Evolutionary conservation across 2,888 invertebrate species (phyloP).

Genomic region (Gortyna flavago): DNA sequence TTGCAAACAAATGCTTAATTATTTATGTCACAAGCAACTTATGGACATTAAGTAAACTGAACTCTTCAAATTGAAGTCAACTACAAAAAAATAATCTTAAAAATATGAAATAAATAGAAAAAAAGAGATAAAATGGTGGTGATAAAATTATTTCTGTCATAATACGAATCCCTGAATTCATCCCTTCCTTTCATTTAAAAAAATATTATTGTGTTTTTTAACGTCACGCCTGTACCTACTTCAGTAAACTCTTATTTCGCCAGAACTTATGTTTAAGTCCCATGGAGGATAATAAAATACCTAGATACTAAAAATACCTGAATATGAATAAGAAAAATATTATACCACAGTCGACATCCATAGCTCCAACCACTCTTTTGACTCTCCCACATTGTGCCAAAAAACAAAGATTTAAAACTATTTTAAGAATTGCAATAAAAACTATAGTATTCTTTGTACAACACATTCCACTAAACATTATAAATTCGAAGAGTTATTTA

Average conservation of each 20-base stretch:
- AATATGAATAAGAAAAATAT: conserved; percentile 32
- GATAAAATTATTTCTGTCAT: not conserved
- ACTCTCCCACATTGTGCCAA: conserved; percentile 73
- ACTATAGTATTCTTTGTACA: conserved; percentile 49
- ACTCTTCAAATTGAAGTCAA: too few relatives aligned
- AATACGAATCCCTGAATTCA: not conserved
- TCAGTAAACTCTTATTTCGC: too few relatives aligned
- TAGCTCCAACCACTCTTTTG: conserved; percentile 82
- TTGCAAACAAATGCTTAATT: not conserved
- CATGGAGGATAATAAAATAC: not conserved
- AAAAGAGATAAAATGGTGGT: not conserved
- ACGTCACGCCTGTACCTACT: too few relatives aligned
- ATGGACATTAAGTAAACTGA: not conserved
- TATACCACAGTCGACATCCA: conserved; percentile 81
- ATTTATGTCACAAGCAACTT: not conserved
- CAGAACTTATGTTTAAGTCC: too few relatives aligned
- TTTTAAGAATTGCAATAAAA: conserved; percentile 48
- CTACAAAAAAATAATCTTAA: not conserved
- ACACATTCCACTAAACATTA: conserved; percentile 52
- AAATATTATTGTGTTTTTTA: not conserved
- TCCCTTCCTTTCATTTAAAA: not conserved
- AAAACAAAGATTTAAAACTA: conserved; percentile 61
- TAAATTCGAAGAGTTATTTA: conserved; percentile 22
- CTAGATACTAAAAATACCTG: conserved; percentile 20
- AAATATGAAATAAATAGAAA: not conserved